phyloP scores from a whole-genome alignment of 2,797 vertebrate genomes.

The Leuciscus waleckii region DNA sequence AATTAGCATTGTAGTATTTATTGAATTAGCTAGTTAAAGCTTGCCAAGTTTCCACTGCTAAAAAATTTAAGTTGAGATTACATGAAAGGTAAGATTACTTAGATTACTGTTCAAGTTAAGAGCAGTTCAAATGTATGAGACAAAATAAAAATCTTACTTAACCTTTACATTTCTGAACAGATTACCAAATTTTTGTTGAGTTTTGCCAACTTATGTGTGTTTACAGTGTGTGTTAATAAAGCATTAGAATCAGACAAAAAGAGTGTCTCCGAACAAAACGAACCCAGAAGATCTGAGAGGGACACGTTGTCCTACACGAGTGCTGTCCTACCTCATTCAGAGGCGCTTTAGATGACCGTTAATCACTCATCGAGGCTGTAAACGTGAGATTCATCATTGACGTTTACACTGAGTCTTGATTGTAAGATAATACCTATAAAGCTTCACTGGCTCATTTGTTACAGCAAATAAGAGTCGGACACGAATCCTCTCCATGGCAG shows the following conservation, averaged over 20 bases:
- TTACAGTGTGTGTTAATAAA: neutral
- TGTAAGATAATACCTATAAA: slow-evolving; percentile 16
- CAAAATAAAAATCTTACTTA: too few relatives aligned
- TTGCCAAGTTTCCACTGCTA: too few relatives aligned
- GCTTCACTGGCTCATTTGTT: slow-evolving; percentile 13
- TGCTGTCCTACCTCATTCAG: neutral
- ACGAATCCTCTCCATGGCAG: neutral
- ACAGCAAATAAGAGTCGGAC: slow-evolving; percentile 20
- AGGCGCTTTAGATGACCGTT: neutral
- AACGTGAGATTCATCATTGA: neutral
- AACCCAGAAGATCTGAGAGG: neutral
- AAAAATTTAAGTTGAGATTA: too few relatives aligned
- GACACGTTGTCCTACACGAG: too few relatives aligned
- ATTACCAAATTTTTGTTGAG: too few relatives aligned
- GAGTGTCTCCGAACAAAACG: neutral
- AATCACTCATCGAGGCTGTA: neutral
- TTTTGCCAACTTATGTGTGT: too few relatives aligned
- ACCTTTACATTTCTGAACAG: too few relatives aligned
- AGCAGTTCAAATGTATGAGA: too few relatives aligned
- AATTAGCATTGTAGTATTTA: too few relatives aligned
- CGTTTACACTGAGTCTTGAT: neutral
- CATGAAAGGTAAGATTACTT: too few relatives aligned
- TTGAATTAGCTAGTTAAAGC: too few relatives aligned
- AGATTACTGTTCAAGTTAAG: too few relatives aligned
- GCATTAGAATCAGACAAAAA: neutral